Evolutionary conservation across 2,888 invertebrate genomes (phyloP).

Genomic region (Subacronicta megacephala): DNA sequence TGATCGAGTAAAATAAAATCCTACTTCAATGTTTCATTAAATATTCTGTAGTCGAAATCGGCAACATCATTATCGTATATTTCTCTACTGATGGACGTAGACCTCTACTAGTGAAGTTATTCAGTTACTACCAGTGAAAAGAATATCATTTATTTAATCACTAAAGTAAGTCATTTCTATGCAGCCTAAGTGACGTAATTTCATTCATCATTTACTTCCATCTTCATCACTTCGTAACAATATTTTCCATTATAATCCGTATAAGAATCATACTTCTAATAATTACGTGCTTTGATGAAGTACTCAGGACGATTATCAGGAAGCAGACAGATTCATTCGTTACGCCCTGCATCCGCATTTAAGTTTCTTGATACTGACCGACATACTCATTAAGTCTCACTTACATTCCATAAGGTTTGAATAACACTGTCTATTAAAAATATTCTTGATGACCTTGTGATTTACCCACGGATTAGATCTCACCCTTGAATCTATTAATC

Average conservation of each 20-base stretch:
- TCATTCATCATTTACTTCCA: too few species aligned
- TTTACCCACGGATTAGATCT: slow-evolving; percentile 23
- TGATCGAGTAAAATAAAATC: not conserved
- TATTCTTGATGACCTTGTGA: slow-evolving; percentile 4
- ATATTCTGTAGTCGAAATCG: too few species aligned
- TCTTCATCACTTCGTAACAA: too few species aligned
- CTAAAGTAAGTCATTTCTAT: too few species aligned
- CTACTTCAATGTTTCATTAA: not conserved
- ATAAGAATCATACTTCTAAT: too few species aligned
- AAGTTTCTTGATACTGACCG: slow-evolving; percentile 18
- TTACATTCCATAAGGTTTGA: not conserved
- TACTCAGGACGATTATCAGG: slow-evolving; percentile 5
- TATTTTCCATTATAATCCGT: too few species aligned
- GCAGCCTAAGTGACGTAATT: too few species aligned
- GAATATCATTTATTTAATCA: too few species aligned
- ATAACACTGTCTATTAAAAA: not conserved
- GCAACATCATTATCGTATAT: too few species aligned
- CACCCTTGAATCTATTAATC: slow-evolving; percentile 49
- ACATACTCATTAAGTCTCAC: slow-evolving; percentile 8
- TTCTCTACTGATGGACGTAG: too few species aligned
- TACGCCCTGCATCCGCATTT: slow-evolving; percentile 7
- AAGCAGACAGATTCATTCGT: slow-evolving; percentile 17
- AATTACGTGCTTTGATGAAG: not conserved
- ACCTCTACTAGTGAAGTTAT: too few species aligned
- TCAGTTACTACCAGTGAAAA: too few species aligned